Evolutionary conservation across 2,888 invertebrate species (phyloP).

Genomic region (Nymphalis c-album): DNA sequence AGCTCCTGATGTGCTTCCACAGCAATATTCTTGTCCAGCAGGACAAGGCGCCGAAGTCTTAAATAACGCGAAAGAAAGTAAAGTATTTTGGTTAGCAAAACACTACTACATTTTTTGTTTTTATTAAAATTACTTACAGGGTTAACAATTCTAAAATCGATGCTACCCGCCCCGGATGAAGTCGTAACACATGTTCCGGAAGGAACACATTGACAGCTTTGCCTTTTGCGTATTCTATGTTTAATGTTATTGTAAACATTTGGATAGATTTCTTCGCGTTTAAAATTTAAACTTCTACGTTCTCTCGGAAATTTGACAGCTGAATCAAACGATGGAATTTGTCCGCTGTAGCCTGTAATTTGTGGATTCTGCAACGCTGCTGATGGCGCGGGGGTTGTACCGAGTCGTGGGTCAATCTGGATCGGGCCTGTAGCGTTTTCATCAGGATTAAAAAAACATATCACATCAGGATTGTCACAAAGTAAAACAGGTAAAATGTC

Average conservation of each 20-base stretch:
- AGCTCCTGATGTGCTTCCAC: conserved; percentile 48
- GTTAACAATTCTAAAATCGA: conserved; percentile 83
- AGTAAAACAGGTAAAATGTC: conserved; percentile 63
- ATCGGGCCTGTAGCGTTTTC: conserved; percentile 67
- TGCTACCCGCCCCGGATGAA: conserved; percentile 79
- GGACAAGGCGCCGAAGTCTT: conserved; percentile 51
- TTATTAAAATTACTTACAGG: conserved; percentile 65
- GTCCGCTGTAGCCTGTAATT: conserved; percentile 61
- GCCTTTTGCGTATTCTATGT: conserved; percentile 64
- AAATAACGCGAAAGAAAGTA: conserved; percentile 9
- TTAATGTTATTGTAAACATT: conserved; percentile 37
- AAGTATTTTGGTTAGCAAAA: neutral
- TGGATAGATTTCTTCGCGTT: conserved; percentile 7
- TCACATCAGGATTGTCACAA: conserved; percentile 69
- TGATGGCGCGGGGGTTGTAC: conserved; percentile 64
- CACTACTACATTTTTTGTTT: neutral
- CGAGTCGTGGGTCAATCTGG: conserved; percentile 74
- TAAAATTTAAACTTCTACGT: conserved; percentile 49
- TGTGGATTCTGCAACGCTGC: conserved; percentile 58
- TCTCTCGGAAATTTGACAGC: conserved; percentile 71
- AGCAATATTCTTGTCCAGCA: conserved; percentile 71
- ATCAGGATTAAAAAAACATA: conserved; percentile 74
- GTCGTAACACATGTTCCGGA: conserved; percentile 60
- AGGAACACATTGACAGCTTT: conserved; percentile 69
- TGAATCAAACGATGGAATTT: conserved; percentile 57